Evolutionary conservation across 2,888 invertebrate genomes (phyloP).

Genomic region (Branchipolynoe longqiensis): DNA sequence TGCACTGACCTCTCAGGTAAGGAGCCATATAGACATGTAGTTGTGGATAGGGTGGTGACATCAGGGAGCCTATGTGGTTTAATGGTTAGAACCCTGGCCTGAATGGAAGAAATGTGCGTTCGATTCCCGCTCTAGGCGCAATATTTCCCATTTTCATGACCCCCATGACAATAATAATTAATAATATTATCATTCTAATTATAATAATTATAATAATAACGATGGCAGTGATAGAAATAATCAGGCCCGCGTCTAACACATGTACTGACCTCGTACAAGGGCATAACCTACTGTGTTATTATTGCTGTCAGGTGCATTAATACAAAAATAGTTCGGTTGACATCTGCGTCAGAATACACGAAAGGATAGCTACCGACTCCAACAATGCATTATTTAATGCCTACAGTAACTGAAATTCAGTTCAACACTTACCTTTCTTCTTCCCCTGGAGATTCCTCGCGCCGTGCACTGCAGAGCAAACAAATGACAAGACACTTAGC

Average conservation of each 20-base stretch:
- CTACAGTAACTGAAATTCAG: too few relatives aligned
- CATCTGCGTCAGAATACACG: neutral
- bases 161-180: neutral
- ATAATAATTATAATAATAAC: neutral
- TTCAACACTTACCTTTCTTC: conserved; percentile 24
- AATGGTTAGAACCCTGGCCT: neutral
- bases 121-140: too few relatives aligned
- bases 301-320: neutral
- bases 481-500: neutral
- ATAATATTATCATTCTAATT: neutral
- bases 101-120: too few relatives aligned
- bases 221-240: neutral
- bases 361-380: neutral
- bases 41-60: too few relatives aligned
- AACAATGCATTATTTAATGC: neutral
- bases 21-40: too few relatives aligned
- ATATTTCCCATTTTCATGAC: too few relatives aligned
- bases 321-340: neutral
- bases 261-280: too few relatives aligned
- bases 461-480: conserved; percentile 15
- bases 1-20: too few relatives aligned
- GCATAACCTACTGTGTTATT: neutral
- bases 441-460: conserved; percentile 39
- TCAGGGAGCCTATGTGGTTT: too few relatives aligned
- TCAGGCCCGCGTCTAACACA: neutral